phyloP scores from a whole-genome alignment of 30 jellyfish, hydroid and myxozoan species.

The Cassiopea andromeda region DNA sequence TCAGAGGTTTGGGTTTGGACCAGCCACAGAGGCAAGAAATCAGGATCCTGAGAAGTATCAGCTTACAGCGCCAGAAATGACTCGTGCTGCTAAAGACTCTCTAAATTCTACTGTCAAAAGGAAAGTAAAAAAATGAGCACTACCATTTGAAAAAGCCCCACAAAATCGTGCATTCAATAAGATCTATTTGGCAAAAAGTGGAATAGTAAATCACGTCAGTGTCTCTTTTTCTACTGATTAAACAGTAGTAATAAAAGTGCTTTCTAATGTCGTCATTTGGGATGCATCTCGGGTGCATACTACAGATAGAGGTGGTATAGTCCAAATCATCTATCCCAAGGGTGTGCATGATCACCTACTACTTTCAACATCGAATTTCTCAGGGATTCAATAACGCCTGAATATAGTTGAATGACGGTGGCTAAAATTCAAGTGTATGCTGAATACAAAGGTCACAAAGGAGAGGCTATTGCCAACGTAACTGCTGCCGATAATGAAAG shows the following conservation, averaged over 20 bases:
- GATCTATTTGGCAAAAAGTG: not conserved
- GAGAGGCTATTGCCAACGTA: conserved; percentile 36
- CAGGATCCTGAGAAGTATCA: conserved; percentile 49
- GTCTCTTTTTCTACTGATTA: conserved; percentile 43
- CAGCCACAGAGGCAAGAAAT: conserved; percentile 34
- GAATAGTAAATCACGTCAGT: conserved; percentile 38
- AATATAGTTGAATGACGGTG: conserved; percentile 1
- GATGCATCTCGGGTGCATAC: conserved; percentile 41
- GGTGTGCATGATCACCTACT: not conserved
- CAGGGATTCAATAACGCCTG: not conserved
- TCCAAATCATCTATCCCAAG: conserved; percentile 42
- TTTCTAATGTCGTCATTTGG: conserved; percentile 34
- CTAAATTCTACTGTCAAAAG: conserved; percentile 5
- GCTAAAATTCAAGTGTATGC: conserved; percentile 41
- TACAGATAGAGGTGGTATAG: conserved; percentile 37
- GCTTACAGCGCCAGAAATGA: conserved; percentile 55
- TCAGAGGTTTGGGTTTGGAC: conserved; percentile 46
- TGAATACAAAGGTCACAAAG: conserved; percentile 37
- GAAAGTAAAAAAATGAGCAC: conserved; percentile 33
- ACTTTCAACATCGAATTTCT: not conserved
- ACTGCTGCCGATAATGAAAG: conserved; percentile 27
- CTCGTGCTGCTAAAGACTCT: conserved; percentile 43
- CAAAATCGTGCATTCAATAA: conserved; percentile 30
- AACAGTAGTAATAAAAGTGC: conserved; percentile 25
- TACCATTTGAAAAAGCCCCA: conserved; percentile 55